These are phyloP conservation scores for Sparus aurata DNA, from an alignment of 2,797 vertebrate genomes.

Conservation along the genomic window DNA sequence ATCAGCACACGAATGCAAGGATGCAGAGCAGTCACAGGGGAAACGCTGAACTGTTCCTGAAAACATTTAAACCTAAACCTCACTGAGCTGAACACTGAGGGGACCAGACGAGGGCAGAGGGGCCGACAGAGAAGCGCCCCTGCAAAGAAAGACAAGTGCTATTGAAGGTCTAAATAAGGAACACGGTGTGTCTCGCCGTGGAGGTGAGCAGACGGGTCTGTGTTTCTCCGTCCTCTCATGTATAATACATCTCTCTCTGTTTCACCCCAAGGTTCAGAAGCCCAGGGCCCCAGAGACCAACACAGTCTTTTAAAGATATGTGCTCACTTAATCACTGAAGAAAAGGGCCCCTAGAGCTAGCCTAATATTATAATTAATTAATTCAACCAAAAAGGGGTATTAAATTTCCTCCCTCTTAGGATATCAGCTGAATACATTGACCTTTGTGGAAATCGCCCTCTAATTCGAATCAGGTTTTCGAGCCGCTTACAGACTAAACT, in stretches of 20 bases:
- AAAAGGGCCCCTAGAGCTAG: conserved; percentile 95
- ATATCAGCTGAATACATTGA: conserved; percentile 99
- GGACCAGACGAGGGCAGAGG: conserved; percentile 40
- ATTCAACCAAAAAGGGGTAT: conserved; percentile 98
- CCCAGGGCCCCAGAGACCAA: conserved; percentile 85
- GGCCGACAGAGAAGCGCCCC: conserved; percentile 24
- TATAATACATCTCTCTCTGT: conserved; percentile 85
- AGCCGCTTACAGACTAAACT: conserved; percentile 93
- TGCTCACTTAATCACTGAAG: conserved; percentile 99
- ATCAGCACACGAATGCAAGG: not conserved
- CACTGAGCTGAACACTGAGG: conserved; percentile 26
- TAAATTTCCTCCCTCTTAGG: conserved; percentile 98
- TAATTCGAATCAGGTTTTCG: conserved; percentile 95
- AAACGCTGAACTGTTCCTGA: not conserved
- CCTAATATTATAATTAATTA: conserved; percentile 99
- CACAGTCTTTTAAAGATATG: conserved; percentile 90
- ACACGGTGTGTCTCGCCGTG: conserved; percentile 46
- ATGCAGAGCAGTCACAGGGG: not conserved
- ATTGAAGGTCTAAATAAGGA: conserved; percentile 71
- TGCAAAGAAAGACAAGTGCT: conserved; percentile 55
- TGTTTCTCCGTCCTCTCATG: conserved; percentile 84
- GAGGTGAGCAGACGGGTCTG: conserved; percentile 70
- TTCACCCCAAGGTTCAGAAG: conserved; percentile 87
- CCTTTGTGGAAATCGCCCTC: conserved; percentile 99
- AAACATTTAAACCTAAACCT: conserved; percentile 25